Evolutionary conservation across 2,888 invertebrate species (phyloP), one percentile per base, ranked within the genome.

Genomic region (Plebejus melissa): DNA sequence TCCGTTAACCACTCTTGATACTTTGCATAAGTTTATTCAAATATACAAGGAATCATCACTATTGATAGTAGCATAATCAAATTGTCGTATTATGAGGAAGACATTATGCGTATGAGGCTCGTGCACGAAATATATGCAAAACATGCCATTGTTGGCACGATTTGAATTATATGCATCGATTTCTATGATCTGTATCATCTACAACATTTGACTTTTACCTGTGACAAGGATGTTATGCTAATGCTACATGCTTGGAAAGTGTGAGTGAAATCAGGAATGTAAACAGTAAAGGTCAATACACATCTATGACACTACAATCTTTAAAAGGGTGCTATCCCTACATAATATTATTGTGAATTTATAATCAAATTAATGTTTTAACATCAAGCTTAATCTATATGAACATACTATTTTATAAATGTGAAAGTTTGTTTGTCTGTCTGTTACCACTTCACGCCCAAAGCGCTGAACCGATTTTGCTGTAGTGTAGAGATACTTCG

Each of bases 61-160:
- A 69, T 58, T 38, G n/a, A 72, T 75, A 75, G 75, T 57, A 46
- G 72, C 70, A 76, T 74, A 77, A 46, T 74, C 75, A 76, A 74
- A 78, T 69, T 60, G 46, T 54, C 16, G 54, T 72, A 69, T 72
- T 77, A 74, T 77, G 74, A 74, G 70, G 76, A 50, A 46, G 74
- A 74, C 74, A 75, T 65, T 75, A 75, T 75, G 57, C 74, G 74
- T 65, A 38, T 57, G 32, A 79, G 80, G 78, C 80, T 80, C 81
- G 81, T 80, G 80, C 80, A 77, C 75, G 70, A 79, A 82, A 82
- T 80, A 78, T 80, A 82, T 81, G 81, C 82, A 82, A 82, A 82
- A 82, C 82, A 80, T 78, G 76, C 75, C 74, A 77, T 77, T 80
- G 78, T 75, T 77, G 78, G 79, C 81, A 80, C 79, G 80, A 81